Evolutionary conservation across 2,888 invertebrate genomes (phyloP), one percentile per base, ranked within the genome.

Genomic region (Quadriops clusia): DNA sequence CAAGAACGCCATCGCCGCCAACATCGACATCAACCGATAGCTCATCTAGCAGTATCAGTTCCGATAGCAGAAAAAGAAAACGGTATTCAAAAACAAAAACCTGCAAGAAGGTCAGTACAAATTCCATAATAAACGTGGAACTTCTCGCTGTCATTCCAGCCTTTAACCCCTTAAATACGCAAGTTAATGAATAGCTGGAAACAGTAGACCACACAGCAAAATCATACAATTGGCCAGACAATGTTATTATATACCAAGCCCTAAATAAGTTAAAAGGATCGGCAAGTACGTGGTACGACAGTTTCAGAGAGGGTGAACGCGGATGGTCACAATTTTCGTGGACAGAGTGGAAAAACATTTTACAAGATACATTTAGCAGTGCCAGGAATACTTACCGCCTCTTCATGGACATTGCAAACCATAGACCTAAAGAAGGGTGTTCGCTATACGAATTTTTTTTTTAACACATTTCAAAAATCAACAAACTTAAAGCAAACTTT

Each of bases 371-470:
- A 14, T 40, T 41, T 23, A 23, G 32, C 17, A 28, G 28, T 13
- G 17, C 11, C 12, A 20, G 34, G 8, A 30, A 40, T 15, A 20
- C 34, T 4, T 33, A 36, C 23, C 13, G 30, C 23, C 7, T 40
- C 11, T 41, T 40, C 18, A 39, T 32, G 36, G 36, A 42, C 11
- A 16, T 38, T 6, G 31, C 33, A 7, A 29, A 38, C 18, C 41
- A 41, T 23, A 37, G 31, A 32, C 40, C 38, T 8, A 23, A 10
- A 4, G 10, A 16, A 9, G 37, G 32, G 6, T 10, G 14, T 11
- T 39, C 39, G 15, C 27, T 41, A n/a, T 36, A 41, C 25, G 34
- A 36, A 17, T 41, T 39, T 29, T 23, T 34, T 32, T 41, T 40
- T 17, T 11, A 28, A 26, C 41, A 41, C 26, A 15, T 37, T 1